These are phyloP conservation scores for Oreortyx pictus DNA, from an alignment of 2,797 vertebrate genomes.

Conservation along the genomic window DNA sequence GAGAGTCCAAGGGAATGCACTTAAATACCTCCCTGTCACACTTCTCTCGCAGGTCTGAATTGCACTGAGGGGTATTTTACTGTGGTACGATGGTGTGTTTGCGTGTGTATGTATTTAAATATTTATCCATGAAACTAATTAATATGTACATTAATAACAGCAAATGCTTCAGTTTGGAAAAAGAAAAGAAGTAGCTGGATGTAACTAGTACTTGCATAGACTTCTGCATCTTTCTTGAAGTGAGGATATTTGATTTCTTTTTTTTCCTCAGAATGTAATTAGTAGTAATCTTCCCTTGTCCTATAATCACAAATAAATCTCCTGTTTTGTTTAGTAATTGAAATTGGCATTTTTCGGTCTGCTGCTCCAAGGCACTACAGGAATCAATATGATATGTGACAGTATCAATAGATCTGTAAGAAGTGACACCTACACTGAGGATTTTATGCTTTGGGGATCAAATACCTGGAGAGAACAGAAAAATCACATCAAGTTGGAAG, in stretches of 20 bases:
- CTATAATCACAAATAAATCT: conserved; percentile 19
- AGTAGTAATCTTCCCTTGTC: neutral
- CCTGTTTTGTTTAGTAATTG: conserved; percentile 36
- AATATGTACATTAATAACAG: neutral
- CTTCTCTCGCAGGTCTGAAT: neutral
- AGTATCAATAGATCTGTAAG: conserved; percentile 28
- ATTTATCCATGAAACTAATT: neutral
- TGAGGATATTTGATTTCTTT: neutral
- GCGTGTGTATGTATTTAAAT: neutral
- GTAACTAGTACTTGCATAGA: neutral
- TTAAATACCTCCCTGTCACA: neutral
- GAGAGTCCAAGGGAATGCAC: neutral
- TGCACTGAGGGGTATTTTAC: neutral
- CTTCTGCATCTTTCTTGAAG: neutral
- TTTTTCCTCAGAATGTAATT: neutral
- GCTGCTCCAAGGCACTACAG: neutral
- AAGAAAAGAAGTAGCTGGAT: neutral
- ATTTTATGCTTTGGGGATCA: neutral
- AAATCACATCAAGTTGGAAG: neutral
- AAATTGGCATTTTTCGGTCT: conserved; percentile 23
- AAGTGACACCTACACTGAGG: neutral
- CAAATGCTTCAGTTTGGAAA: neutral
- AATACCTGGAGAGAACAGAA: neutral
- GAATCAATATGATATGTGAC: conserved; percentile 25
- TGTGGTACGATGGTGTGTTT: rapidly evolving